Evolutionary conservation across 2,113 vertebrate species (phyloP).

Genomic region (Delphinapterus leucas): DNA sequence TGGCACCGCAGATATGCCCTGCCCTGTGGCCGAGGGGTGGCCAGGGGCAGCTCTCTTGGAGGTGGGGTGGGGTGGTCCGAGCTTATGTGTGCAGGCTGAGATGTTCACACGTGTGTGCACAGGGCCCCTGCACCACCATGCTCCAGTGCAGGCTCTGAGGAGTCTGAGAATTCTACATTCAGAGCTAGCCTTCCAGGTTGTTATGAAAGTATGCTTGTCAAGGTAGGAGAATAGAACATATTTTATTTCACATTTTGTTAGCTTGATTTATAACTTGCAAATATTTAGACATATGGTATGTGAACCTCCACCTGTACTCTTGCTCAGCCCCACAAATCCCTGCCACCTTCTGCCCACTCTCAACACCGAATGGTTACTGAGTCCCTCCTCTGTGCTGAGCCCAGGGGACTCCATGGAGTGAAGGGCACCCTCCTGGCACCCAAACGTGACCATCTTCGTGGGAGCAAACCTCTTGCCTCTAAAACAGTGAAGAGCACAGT

Average conservation of each 20-base stretch:
- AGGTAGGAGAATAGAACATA: slow-evolving; percentile 57
- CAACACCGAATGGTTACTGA: slow-evolving; percentile 18
- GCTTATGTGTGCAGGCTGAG: background rate
- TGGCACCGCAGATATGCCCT: background rate
- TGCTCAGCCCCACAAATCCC: slow-evolving; percentile 24
- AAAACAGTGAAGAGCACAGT: background rate
- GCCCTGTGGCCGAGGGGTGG: background rate
- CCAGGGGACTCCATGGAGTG: background rate
- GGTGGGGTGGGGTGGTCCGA: accelerated
- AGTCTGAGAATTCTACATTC: background rate
- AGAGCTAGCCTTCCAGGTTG: slow-evolving; percentile 22
- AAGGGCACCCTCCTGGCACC: background rate
- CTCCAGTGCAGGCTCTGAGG: background rate
- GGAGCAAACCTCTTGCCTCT: background rate
- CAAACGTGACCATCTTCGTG: background rate
- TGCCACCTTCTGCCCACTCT: slow-evolving; percentile 52
- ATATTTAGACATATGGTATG: slow-evolving; percentile 74
- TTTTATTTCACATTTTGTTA: slow-evolving; percentile 72
- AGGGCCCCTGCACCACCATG: background rate
- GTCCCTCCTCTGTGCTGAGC: background rate
- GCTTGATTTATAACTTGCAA: slow-evolving; percentile 74
- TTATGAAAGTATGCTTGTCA: slow-evolving; percentile 53
- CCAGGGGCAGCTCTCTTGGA: background rate
- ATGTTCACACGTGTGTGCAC: background rate
- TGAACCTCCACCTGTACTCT: slow-evolving; percentile 63